Evolutionary conservation across 2,797 vertebrate species (phyloP).

Genomic region (Cynopterus sphinx): DNA sequence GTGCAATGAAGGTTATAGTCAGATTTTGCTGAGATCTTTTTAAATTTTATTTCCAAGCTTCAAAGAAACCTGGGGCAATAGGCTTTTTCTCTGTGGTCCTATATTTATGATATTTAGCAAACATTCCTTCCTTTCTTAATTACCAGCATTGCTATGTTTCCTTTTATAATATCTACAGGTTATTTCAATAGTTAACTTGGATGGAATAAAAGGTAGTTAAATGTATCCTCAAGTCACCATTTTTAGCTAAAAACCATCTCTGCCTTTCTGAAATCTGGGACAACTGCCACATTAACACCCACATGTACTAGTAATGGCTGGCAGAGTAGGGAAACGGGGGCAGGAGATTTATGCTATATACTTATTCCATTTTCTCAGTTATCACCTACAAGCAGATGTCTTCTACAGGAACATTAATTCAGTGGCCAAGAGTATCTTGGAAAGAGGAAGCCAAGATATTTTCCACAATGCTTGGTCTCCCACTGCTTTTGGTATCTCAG

Average conservation of each 20-base stretch:
- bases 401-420: conserved; percentile 58
- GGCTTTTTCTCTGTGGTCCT: not conserved
- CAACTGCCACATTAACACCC: conserved; percentile 62
- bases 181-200: conserved; percentile 51
- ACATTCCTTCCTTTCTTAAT: conserved; percentile 13
- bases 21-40: not conserved
- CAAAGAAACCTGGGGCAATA: not conserved
- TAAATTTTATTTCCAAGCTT: not conserved
- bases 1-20: not conserved
- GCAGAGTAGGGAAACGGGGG: conserved; percentile 47
- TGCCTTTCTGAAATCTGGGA: conserved; percentile 70
- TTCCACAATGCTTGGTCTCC: not conserved
- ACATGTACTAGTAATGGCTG: conserved; percentile 64
- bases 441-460: conserved; percentile 57
- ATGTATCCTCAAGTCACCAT: conserved; percentile 57
- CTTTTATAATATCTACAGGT: conserved; percentile 1
- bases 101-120: not conserved
- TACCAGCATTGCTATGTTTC: not conserved
- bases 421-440: conserved; percentile 56
- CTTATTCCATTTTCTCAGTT: conserved; percentile 63
- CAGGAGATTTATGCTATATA: conserved; percentile 54
- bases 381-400: conserved; percentile 74
- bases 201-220: conserved; percentile 47
- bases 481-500: conserved; percentile 25
- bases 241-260: conserved; percentile 66